These are phyloP conservation scores for Eupithecia insigniata DNA, from an alignment of 2,888 invertebrate species.

Conservation along the genomic window DNA sequence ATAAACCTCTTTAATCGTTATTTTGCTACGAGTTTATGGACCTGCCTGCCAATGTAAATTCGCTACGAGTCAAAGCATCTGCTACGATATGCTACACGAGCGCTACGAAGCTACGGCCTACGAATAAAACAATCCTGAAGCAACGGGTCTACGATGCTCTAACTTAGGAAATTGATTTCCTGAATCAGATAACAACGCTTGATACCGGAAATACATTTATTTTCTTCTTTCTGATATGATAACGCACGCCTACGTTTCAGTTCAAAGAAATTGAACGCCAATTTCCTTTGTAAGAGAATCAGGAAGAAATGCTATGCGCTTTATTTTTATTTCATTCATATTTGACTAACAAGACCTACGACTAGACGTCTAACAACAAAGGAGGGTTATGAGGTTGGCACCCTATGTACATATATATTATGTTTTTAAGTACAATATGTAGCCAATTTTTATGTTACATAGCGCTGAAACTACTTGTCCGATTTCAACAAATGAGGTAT, in stretches of 20 bases:
- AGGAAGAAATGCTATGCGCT: not conserved
- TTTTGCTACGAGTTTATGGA: not conserved
- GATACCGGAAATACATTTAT: not conserved
- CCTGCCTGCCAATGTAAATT: not conserved
- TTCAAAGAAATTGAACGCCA: slow-evolving; percentile 2
- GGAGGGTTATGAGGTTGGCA: no score
- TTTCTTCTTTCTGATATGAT: not conserved
- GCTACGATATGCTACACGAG: not conserved
- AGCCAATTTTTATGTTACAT: no score
- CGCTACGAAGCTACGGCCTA: not conserved
- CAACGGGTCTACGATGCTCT: not conserved
- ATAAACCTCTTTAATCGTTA: no score
- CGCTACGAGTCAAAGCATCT: not conserved
- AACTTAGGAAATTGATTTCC: not conserved
- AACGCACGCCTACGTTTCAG: slow-evolving; percentile 13
- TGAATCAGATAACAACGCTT: not conserved
- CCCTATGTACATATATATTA: no score
- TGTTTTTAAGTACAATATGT: no score
- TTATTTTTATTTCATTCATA: not conserved
- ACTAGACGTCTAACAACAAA: no score
- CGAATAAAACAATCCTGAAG: not conserved
- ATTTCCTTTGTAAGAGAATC: not conserved
- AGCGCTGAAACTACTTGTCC: no score
- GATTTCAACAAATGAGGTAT: no score
- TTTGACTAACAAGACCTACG: not conserved